Evolutionary conservation across 2,888 invertebrate genomes (phyloP).

Genomic region (Pasiphila rectangulata): DNA sequence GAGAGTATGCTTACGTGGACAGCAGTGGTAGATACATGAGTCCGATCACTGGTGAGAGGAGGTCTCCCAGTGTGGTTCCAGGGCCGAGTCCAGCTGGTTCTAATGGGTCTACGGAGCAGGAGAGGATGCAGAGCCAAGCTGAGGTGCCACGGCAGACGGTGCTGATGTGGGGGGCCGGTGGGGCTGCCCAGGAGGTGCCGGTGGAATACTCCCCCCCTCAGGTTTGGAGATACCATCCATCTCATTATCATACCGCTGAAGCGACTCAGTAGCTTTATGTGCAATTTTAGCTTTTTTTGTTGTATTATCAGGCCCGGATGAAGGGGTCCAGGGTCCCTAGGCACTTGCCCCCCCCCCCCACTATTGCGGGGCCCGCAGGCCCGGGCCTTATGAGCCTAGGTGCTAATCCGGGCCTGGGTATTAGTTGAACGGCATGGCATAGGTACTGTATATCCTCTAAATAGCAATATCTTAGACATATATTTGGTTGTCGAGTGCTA

Average conservation of each 20-base stretch:
- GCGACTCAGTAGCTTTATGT: conserved; percentile 68
- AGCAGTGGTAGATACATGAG: conserved; percentile 81
- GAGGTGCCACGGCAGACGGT: conserved; percentile 92
- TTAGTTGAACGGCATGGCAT: conserved; percentile 3
- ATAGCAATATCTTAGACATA: no score
- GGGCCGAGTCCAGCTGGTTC: conserved; percentile 73
- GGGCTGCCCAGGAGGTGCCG: conserved; percentile 67
- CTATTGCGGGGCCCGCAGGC: no score
- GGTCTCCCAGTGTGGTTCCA: conserved; percentile 82
- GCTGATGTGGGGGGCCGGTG: conserved; percentile 92
- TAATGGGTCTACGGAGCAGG: conserved; percentile 67
- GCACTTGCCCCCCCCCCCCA: no score
- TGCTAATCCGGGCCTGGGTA: no score
- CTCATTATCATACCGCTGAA: conserved; percentile 77
- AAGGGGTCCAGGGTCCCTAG: no score
- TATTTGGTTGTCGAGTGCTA: no score
- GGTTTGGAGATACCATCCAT: conserved; percentile 78
- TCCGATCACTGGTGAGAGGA: conserved; percentile 82
- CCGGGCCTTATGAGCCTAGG: no score
- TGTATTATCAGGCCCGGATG: no score
- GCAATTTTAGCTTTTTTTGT: conserved; percentile 41
- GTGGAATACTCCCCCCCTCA: conserved; percentile 75
- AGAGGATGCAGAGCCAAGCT: conserved; percentile 64
- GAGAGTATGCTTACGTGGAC: conserved; percentile 82
- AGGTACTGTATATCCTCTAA: no score